Conservation (phyloP, 2,113 vertebrate genomes). For the Loxodonta africana region DNA sequence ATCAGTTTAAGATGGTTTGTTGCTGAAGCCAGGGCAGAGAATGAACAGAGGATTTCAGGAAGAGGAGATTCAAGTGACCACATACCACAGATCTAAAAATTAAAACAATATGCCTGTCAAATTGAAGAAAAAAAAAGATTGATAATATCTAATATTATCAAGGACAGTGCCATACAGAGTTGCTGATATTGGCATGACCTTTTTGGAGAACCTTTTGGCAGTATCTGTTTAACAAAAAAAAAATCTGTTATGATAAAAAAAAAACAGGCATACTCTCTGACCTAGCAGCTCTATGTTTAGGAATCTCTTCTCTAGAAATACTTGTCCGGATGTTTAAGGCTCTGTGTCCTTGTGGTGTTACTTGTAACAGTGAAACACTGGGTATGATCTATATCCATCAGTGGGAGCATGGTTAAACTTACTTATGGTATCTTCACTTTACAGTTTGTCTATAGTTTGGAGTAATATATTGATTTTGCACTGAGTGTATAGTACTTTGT, state of each 20-base stretch:
- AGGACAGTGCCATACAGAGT: neutral
- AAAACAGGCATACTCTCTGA: neutral
- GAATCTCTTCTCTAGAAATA: slow-evolving; percentile 39
- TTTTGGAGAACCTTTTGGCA: slow-evolving; percentile 12
- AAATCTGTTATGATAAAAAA: neutral
- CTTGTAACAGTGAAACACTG: slow-evolving; percentile 33
- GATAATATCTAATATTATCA: neutral
- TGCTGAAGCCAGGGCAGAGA: neutral
- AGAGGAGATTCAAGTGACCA: neutral
- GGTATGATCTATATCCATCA: neutral
- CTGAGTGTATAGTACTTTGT: neutral
- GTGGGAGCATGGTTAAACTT: neutral
- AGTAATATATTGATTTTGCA: neutral
- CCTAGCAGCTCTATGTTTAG: slow-evolving; percentile 49
- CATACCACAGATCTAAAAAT: neutral
- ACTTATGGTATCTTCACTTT: neutral
- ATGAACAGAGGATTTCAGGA: slow-evolving; percentile 5
- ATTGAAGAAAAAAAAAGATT: neutral
- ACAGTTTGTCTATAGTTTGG: neutral
- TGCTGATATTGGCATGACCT: neutral
- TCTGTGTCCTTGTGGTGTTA: neutral
- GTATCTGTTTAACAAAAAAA: neutral
- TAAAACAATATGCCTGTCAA: neutral
- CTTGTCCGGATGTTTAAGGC: neutral
- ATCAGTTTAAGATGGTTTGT: neutral